Conservation (phyloP, 1,140 invertebrate species). For the Nephotettix cincticeps region DNA sequence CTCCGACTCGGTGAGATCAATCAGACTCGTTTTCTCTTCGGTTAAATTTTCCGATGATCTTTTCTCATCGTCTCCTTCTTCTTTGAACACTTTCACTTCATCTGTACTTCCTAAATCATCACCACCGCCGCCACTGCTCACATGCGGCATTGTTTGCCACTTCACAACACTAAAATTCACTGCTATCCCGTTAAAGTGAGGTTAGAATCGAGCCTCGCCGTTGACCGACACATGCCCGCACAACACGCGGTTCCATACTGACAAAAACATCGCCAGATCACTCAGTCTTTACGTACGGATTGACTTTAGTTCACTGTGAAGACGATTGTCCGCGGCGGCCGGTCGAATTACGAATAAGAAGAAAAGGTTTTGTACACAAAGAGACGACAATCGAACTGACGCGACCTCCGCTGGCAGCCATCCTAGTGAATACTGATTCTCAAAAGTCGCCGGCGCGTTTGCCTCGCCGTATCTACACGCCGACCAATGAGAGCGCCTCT, state of each 20-base stretch:
- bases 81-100: constrained; percentile 95
- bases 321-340: constrained; percentile 2
- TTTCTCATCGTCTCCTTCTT: constrained; percentile 92
- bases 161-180: constrained; percentile 47
- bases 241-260: constrained; percentile 1
- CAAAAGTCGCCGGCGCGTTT: constrained; percentile 27
- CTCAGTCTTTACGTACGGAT: constrained; percentile 4
- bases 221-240: constrained; percentile 5
- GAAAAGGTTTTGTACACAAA: constrained; percentile 19
- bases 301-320: no score
- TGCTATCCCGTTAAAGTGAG: constrained; percentile 26
- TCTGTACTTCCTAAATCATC: constrained; percentile 95
- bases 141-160: constrained; percentile 78
- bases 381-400: constrained; percentile 9
- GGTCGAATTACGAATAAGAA: neutral
- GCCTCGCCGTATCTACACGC: constrained; percentile 28
- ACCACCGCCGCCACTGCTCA: constrained; percentile 72
- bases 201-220: constrained; percentile 22
- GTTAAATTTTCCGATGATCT: constrained; percentile 88
- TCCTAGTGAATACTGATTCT: constrained; percentile 34
- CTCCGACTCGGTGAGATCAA: constrained; percentile 92
- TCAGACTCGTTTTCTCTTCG: constrained; percentile 92
- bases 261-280: neutral
- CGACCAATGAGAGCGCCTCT: constrained; percentile 36
- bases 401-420: constrained; percentile 29